Evolutionary conservation across 2,888 invertebrate genomes (phyloP), one percentile per base, ranked within the genome.

Genomic region (Cosmopolites sordidus): DNA sequence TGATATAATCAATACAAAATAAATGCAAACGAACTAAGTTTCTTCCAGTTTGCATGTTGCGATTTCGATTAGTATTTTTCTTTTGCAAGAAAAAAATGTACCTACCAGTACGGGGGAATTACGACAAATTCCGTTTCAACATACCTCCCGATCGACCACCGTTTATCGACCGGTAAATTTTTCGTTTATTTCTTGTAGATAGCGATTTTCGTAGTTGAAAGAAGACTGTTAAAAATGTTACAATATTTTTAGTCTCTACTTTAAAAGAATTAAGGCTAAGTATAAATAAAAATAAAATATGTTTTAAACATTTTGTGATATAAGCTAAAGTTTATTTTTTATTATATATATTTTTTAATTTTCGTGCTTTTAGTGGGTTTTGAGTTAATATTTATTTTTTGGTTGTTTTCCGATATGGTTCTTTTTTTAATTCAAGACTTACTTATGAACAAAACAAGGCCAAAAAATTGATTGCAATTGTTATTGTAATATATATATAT

Each of bases 301-400:
- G 72, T 73, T 72, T 71, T 69, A 70, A 72, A 74, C 71, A 73
- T 73, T 64, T 65, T 74, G 73, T 74, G 73, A 74, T 74, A 74
- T 68, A 54, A 66, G 69, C 70, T 70, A 67, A 62, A 60, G 64
- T 66, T 69, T 37, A 42, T 65, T 60, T 63, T 64, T 65, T 62
- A 59, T 64, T 60, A 63, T 64, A 65, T 62, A 54, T 61, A 61
- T 63, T 64, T 66, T 62, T 63, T 62, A 56, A 61, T 62, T 61
- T 64, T 62, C 62, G 68, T 69, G 69, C 69, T 69, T 69, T 68
- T 33, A 5, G 33, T 33, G 12, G 33, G 33, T 33, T 33, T 33
- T 12, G 33, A 33, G 33, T 33, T 8, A 22, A 22, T 22, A 5
- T 22, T 22, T 22, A 3, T 3, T 22, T 22, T 22, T 22, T 22